Conservation (phyloP, 2,888 invertebrate species). For the Amphipyra tragopoginis region DNA sequence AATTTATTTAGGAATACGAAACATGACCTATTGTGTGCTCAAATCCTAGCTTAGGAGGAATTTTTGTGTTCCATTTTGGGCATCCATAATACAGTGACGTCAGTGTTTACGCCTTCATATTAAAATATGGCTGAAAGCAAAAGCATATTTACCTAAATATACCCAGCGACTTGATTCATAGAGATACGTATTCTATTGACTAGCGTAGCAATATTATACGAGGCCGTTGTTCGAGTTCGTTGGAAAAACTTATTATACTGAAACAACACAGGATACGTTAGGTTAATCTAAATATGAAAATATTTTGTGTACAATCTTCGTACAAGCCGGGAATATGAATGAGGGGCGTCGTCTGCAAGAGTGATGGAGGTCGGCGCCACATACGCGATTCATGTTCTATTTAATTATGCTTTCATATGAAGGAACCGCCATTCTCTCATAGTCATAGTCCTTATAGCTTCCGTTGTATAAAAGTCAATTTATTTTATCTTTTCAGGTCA, state of each 20-base stretch:
- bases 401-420: constrained; percentile 37
- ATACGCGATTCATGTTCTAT: constrained; percentile 36
- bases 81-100: constrained; percentile 33
- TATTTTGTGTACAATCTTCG: constrained; percentile 55
- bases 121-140: constrained; percentile 29
- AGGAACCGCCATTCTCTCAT: constrained; percentile 19
- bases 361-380: constrained; percentile 37
- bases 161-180: constrained; percentile 17
- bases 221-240: constrained; percentile 32
- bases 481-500: constrained; percentile 78
- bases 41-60: constrained; percentile 18
- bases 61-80: constrained; percentile 25
- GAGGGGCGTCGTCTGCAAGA: constrained; percentile 40
- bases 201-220: constrained; percentile 27
- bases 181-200: constrained; percentile 11
- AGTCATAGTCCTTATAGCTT: constrained; percentile 15
- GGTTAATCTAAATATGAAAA: constrained; percentile 58
- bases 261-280: constrained; percentile 52
- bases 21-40: constrained; percentile 11
- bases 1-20: constrained; percentile 5
- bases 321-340: constrained; percentile 53
- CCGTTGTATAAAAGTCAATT: constrained; percentile 26
- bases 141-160: constrained; percentile 30
- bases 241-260: constrained; percentile 54
- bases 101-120: constrained; percentile 33